Evolutionary conservation across 2,888 invertebrate species (phyloP), one percentile per base, ranked within the genome.

Genomic region (Vannuccia rotundouncinata): DNA sequence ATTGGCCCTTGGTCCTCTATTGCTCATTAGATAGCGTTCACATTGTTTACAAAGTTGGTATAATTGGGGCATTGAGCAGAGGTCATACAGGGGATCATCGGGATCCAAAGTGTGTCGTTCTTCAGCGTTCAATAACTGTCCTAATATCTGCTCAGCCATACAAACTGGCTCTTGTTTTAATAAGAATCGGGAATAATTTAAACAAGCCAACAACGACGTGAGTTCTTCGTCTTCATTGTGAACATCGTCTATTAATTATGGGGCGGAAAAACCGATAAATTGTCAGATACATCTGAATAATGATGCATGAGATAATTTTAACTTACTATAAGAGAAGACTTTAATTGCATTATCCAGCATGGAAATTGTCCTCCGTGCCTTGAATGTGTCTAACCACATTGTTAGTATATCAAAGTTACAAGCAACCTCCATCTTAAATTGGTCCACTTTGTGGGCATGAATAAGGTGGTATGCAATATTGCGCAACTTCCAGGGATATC

Each of bases 401-500:
- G 29, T 75, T 2, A 75, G 29, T 13, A 27, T 13, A 2, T 2
- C 22, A 13, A 75, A 75, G 28, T 75, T 75, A 29, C 75, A 75
- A 2, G 31, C 31, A 13, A 75, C 75, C 2, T 17, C 10, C 5
- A 10, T 2, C 31, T 75, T 75, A 29, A 75, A 75, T 1, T 75
- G 2, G 29, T 2, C 75, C 17, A 30, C 1, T 22, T 31, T 2
- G 29, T 22, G 29, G 2, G 75, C 75, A 13, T 75, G 10, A 2
- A 29, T 31, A 2, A 75, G 31, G 25, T 75, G 75, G 29, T 75
- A 75, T 5, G 29, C 29, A 22, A 30, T 75, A 2, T 2, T 27
- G 2, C 75, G 75, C 29, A 75, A 5, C 75, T 75, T 75, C 75
- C 75, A n/a, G 13, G 75, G 75, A n/a, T 29, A 29, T n/a, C 22